Base-by-base conservation (phyloP, 2,113 vertebrate genomes). In the Oxyura jamaicensis region DNA sequence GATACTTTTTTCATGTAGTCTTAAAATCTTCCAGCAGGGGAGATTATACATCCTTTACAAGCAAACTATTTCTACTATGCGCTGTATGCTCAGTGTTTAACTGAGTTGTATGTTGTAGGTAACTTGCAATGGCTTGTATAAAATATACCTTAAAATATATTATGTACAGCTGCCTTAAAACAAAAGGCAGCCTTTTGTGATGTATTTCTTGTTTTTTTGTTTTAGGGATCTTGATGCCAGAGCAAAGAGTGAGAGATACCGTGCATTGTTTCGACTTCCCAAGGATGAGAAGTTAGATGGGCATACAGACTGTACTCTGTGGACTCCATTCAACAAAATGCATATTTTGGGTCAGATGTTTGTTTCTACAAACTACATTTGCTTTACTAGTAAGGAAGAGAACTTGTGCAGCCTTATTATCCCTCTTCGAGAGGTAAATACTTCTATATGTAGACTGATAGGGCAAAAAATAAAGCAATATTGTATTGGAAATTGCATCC, bases 261-360 rank as follows among this genome's bases (percentile, higher is more conserved):
- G 99, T 3, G 98, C 99, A 0, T 97, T 99, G 46, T 99, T 99
- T 96, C 98, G 99, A 52, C 98, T 99, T 77, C 99, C 99, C 66
- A 99, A 99, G 97, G 99, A 99, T 84, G 99, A 99, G 93, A 99
- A 99, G 67, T 92, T 99, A 83, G 99, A 99, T 26, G 99, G 99
- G 26, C 99, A 99, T 97, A 99, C 99, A 2, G 99, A 99, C 97
- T 99, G 99, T 93, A 99, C 99, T 33, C 98, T 99, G 50, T 99
- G 99, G 99, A 99, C 99, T 15, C 99, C 99, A 4, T 99, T 99
- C 94, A 99, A 99, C 97, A 99, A 99, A 98, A 99, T 98, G 98
- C 99, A 99, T 96, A 99, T 99, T 96, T 98, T 99, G 97, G 99
- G 99, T 23, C 99, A 99, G 96, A 99, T 99, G 99, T 99, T 99